phyloP scores from a whole-genome alignment of 2,888 invertebrate species.

The Meandrusa payeni region DNA sequence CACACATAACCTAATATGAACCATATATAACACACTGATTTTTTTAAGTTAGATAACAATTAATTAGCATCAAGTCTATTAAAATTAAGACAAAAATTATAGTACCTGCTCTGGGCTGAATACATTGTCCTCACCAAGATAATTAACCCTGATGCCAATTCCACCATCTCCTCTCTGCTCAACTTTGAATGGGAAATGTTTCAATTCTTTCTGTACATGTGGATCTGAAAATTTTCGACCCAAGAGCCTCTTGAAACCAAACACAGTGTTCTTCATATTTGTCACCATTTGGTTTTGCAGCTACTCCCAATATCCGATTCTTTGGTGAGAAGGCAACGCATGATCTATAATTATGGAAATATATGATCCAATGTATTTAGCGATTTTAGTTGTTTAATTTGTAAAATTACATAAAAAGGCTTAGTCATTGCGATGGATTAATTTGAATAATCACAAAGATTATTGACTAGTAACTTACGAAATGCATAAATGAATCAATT shows the following conservation, averaged over 20 bases:
- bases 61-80: too few relatives aligned
- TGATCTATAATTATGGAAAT: constrained; percentile 84
- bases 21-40: not conserved
- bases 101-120: constrained; percentile 94
- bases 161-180: constrained; percentile 88
- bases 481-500: too few relatives aligned
- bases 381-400: not conserved
- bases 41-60: not conserved
- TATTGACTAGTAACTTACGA: too few relatives aligned
- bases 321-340: constrained; percentile 97
- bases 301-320: constrained; percentile 95
- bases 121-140: constrained; percentile 91
- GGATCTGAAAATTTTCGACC: constrained; percentile 95
- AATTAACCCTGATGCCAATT: constrained; percentile 93
- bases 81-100: not conserved
- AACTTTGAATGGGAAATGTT: constrained; percentile 89
- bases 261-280: constrained; percentile 98
- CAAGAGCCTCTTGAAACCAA: constrained; percentile 95
- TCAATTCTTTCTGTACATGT: constrained; percentile 90
- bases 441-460: too few relatives aligned
- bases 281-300: constrained; percentile 98
- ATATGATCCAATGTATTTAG: too few relatives aligned
- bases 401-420: constrained; percentile 19
- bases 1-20: constrained; percentile 14
- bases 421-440: constrained; percentile 9